Conservation (phyloP, 2,797 vertebrate genomes). For the Molossus alvarezi region DNA sequence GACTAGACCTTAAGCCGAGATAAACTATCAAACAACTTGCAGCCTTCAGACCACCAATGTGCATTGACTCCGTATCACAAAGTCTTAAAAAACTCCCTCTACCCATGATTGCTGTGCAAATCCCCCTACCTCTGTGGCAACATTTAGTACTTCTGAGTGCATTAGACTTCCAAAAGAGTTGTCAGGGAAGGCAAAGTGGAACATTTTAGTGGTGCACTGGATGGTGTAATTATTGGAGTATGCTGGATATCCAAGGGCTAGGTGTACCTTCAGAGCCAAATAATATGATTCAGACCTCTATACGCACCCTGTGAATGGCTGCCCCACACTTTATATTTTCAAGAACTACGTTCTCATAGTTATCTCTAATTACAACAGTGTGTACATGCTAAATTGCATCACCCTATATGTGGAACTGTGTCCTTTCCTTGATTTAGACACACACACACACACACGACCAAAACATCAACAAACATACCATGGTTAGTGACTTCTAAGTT, state of each 20-base stretch:
- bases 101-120: not conserved
- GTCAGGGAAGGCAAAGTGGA: not conserved
- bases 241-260: not conserved
- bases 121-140: not conserved
- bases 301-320: not conserved
- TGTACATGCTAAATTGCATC: not conserved
- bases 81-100: not conserved
- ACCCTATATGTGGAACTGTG: not conserved
- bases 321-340: not conserved
- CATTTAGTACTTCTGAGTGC: not conserved
- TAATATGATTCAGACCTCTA: not conserved
- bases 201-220: not conserved
- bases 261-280: not conserved
- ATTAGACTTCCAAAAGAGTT: not conserved
- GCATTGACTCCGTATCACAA: not conserved
- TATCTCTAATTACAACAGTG: not conserved
- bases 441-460: not conserved
- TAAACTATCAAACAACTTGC: slow-evolving; percentile 24
- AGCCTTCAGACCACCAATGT: not conserved
- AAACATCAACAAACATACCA: not conserved
- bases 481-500: not conserved
- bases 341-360: not conserved
- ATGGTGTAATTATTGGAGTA: not conserved
- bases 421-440: not conserved
- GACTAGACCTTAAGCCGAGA: not conserved